Conservation (phyloP, 2,888 invertebrate species). For the Caenorhabditis imperialis region DNA sequence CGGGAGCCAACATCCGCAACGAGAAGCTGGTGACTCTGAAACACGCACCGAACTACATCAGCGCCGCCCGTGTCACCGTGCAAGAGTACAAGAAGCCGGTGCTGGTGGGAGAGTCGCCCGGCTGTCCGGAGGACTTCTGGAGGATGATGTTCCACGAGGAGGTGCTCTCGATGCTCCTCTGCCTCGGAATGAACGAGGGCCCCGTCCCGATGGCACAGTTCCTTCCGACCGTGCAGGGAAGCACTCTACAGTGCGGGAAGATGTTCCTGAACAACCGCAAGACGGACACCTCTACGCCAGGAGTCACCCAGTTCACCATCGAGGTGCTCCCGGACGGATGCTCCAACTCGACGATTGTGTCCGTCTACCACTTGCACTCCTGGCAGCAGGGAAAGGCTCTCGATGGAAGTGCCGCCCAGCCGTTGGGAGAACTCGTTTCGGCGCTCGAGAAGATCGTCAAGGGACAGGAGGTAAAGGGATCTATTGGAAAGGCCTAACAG, state of each 20-base stretch:
- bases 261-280: constrained; percentile 58
- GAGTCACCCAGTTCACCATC: constrained; percentile 20
- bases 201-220: constrained; percentile 10
- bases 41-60: constrained; percentile 23
- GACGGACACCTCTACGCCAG: constrained; percentile 12
- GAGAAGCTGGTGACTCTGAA: constrained; percentile 19
- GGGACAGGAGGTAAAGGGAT: constrained; percentile 11
- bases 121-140: constrained; percentile 47
- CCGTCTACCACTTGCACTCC: constrained; percentile 21
- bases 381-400: constrained; percentile 21
- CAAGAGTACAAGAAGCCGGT: too few relatives aligned
- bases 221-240: constrained; percentile 19
- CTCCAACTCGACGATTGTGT: constrained; percentile 40
- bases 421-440: constrained; percentile 8
- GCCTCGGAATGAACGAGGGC: too few relatives aligned
- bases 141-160: constrained; percentile 34
- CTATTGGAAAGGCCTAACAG: too few relatives aligned
- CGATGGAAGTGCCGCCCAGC: too few relatives aligned
- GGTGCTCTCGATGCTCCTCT: neutral
- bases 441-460: constrained; percentile 26
- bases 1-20: constrained; percentile 27
- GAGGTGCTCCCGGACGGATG: constrained; percentile 56
- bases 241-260: constrained; percentile 36
- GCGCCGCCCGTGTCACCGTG: constrained; percentile 19
- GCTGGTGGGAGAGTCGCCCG: too few relatives aligned